A percentile compares a stretch with the other conserved stretches of the same genome.
phyloP scores from a whole-genome alignment of 1,140 invertebrate species.

The Formica exsecta region DNA sequence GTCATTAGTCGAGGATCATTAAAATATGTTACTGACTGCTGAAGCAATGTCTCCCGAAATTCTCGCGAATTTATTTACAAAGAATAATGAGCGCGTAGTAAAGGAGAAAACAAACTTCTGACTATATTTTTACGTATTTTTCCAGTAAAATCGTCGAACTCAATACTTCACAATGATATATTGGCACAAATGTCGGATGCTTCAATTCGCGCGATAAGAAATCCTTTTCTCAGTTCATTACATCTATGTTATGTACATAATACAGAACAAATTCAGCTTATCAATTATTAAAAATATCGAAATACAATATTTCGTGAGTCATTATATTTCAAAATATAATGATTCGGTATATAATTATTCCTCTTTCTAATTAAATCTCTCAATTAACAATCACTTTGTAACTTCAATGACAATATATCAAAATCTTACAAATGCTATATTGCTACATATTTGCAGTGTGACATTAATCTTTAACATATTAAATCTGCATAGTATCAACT shows the following conservation, averaged over 20 bases:
- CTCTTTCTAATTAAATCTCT: conserved; percentile 63
- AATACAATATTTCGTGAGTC: conserved; percentile 31
- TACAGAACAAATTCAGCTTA: conserved; percentile 18
- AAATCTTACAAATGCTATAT: conserved; percentile 61
- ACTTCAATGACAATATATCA: conserved; percentile 69
- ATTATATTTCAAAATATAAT: conserved; percentile 49
- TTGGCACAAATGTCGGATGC: conserved; percentile 67
- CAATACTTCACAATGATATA: conserved; percentile 38
- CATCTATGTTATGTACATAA: conserved; percentile 41
- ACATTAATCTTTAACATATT: background rate
- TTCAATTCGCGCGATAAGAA: conserved; percentile 12
- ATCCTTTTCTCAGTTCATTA: conserved; percentile 1
- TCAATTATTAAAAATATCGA: background rate
- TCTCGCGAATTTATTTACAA: conserved; percentile 49
- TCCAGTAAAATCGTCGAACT: background rate
- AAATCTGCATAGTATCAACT: background rate
- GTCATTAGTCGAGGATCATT: background rate
- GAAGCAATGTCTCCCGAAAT: conserved; percentile 7
- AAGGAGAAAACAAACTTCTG: background rate
- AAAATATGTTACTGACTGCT: conserved; percentile 26
- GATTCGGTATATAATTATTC: background rate
- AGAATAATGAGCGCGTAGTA: background rate
- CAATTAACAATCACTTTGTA: conserved; percentile 65
- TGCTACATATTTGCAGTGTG: conserved; percentile 28
- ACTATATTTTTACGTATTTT: conserved; percentile 19